These are phyloP conservation scores for Esox lucius DNA, from an alignment of 2,797 vertebrate genomes.

Conservation along the genomic window DNA sequence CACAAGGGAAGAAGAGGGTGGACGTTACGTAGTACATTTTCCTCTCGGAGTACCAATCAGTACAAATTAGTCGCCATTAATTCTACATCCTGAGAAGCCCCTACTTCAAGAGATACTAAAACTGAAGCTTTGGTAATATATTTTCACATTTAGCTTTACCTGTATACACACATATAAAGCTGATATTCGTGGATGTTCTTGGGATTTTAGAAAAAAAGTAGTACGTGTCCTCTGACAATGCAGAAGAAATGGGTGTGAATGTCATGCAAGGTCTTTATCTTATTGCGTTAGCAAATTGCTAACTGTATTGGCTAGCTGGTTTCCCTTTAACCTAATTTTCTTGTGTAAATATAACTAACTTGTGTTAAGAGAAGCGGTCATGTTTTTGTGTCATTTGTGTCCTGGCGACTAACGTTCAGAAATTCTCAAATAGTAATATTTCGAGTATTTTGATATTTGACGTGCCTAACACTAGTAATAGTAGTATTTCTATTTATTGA, in stretches of 20 bases:
- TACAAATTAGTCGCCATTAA: neutral
- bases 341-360: neutral
- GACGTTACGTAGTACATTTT: neutral
- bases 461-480: neutral
- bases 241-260: conserved; percentile 9
- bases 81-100: neutral
- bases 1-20: neutral
- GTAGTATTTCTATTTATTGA: too few species aligned
- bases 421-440: too few species aligned
- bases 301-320: neutral
- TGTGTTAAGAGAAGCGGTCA: too few species aligned
- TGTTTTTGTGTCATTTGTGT: too few species aligned
- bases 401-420: too few species aligned
- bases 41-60: conserved; percentile 9
- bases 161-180: neutral
- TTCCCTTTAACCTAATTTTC: neutral
- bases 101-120: conserved; percentile 41
- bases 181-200: too few species aligned
- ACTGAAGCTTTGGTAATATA: conserved; percentile 43
- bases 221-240: neutral
- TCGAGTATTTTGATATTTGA: neutral
- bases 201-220: neutral
- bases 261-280: conserved; percentile 37
- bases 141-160: neutral
- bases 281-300: neutral